Evolutionary conservation across 2,797 vertebrate species (phyloP).

Genomic region (Gallinago nigripennis): DNA sequence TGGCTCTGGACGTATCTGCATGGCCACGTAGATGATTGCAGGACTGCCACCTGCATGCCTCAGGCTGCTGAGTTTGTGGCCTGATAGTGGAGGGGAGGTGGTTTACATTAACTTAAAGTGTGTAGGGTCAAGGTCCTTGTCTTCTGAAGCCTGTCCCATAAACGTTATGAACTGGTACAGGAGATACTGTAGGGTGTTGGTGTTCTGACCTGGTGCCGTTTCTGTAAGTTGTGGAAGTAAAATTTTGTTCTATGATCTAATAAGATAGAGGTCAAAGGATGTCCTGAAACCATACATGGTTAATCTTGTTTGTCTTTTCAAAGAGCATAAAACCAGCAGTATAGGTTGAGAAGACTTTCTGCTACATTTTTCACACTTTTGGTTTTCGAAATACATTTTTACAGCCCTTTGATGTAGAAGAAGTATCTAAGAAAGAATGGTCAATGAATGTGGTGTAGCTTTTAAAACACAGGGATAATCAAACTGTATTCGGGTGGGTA

Average conservation of each 20-base stretch:
- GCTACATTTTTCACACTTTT: not conserved
- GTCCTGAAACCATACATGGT: accelerated
- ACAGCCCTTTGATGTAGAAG: not conserved
- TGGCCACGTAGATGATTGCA: not conserved
- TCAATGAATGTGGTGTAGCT: not conserved
- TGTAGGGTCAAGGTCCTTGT: not conserved
- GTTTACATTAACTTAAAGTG: accelerated
- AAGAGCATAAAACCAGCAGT: not conserved
- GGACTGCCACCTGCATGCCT: not conserved
- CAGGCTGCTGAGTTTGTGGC: accelerated
- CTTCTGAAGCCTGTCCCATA: not conserved
- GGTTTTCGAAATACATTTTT: not conserved
- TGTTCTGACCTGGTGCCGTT: not conserved
- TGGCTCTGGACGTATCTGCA: not conserved
- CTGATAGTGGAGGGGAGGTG: not conserved
- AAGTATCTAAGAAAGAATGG: accelerated
- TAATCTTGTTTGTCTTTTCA: not conserved
- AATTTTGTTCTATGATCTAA: not conserved
- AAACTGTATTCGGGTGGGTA: not conserved
- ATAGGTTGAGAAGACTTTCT: not conserved
- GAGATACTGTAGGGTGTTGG: not conserved
- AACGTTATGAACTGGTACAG: not conserved
- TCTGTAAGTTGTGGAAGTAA: not conserved
- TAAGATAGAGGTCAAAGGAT: not conserved
- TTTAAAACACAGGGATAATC: not conserved